phyloP scores from a whole-genome alignment of 2,113 vertebrate species.

The Cephalopholis sonnerati region DNA sequence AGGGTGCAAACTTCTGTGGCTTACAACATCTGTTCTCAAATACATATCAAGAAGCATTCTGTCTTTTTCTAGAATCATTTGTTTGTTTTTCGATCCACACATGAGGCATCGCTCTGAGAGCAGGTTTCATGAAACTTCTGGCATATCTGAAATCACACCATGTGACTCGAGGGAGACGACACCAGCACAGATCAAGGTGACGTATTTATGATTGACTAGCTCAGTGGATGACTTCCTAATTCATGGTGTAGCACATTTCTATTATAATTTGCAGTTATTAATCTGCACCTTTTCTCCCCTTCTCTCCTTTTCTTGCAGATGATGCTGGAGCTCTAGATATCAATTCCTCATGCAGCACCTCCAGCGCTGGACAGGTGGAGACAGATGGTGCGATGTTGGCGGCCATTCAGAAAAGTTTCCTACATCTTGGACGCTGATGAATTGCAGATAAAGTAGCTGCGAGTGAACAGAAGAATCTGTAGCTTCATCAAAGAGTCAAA shows the following conservation, averaged over 20 bases:
- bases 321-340: neutral
- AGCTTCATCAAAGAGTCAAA: constrained; percentile 44
- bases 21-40: constrained; percentile 74
- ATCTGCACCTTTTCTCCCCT: neutral
- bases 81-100: neutral
- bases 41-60: constrained; percentile 56
- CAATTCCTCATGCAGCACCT: constrained; percentile 51
- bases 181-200: constrained; percentile 1
- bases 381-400: constrained; percentile 77
- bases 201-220: neutral
- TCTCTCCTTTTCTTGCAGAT: neutral
- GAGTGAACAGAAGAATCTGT: constrained; percentile 33
- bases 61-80: constrained; percentile 8
- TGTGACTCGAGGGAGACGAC: neutral
- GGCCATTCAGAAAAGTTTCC: constrained; percentile 63
- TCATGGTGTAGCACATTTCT: neutral
- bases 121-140: neutral
- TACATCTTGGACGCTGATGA: constrained; percentile 64
- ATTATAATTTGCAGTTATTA: constrained; percentile 14
- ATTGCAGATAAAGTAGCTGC: constrained; percentile 56
- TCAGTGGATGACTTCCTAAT: neutral
- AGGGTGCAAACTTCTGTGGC: constrained; percentile 67
- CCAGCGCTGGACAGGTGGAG: constrained; percentile 58
- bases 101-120: neutral
- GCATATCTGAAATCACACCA: neutral